A percentile compares a stretch with the other conserved stretches of the same genome.
Conservation (phyloP, 2,888 invertebrate species). For the Acanthococcus lagerstroemiae region DNA sequence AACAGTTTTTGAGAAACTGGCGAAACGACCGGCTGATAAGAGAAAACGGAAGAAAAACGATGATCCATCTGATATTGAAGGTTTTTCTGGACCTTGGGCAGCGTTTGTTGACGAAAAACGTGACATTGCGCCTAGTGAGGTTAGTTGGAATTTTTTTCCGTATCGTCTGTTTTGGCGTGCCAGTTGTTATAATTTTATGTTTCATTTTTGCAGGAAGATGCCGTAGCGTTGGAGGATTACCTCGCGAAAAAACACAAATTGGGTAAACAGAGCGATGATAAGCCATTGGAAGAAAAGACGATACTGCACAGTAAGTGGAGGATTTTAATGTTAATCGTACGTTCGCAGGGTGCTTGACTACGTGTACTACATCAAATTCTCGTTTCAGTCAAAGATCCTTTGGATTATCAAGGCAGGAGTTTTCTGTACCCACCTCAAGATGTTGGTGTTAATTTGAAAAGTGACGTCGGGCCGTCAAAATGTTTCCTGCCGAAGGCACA, state of each 20-base stretch:
- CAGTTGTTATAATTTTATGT: not conserved
- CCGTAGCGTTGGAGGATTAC: constrained; percentile 88
- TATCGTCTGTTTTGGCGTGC: not conserved
- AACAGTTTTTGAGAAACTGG: constrained; percentile 81
- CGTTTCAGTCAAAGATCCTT: constrained; percentile 71
- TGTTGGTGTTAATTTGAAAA: constrained; percentile 77
- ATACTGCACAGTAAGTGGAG: constrained; percentile 70
- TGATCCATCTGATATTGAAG: constrained; percentile 82
- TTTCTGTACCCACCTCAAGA: constrained; percentile 89
- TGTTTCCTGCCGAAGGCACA: constrained; percentile 94
- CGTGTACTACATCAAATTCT: constrained; percentile 28
- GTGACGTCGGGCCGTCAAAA: constrained; percentile 79
- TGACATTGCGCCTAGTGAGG: constrained; percentile 77
- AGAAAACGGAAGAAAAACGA: constrained; percentile 80
- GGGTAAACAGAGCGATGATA: constrained; percentile 77
- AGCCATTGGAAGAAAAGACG: constrained; percentile 88
- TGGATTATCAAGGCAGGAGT: constrained; percentile 94
- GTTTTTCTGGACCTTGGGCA: constrained; percentile 97
- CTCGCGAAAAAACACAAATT: constrained; percentile 82
- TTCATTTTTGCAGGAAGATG: constrained; percentile 56
- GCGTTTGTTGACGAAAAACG: constrained; percentile 82
- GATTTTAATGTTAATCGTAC: not conserved
- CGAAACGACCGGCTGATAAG: constrained; percentile 60
- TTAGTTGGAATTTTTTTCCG: constrained; percentile 37
- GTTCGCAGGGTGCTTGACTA: constrained; percentile 17